Evolutionary conservation across 2,888 invertebrate species (phyloP), one percentile per base, ranked within the genome.

Genomic region (Diogma glabrata): DNA sequence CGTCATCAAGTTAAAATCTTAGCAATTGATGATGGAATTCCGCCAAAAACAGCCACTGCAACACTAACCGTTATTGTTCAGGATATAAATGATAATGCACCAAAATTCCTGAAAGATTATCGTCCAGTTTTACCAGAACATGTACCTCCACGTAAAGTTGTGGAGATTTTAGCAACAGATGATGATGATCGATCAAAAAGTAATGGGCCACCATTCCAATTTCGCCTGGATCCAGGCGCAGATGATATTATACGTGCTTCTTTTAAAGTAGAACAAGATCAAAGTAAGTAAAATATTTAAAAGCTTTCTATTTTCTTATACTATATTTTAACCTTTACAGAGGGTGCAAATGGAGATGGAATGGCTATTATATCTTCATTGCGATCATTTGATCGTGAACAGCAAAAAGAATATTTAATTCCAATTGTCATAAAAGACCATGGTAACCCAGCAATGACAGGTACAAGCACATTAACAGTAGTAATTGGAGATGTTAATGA

Each of bases 401-500:
- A 90, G 63, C 89, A 92, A 66, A 96, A 96, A 67, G 93, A 94
- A 70, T 94, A 94, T 67, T 79, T 92, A 60, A 90, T 99, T 62
- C 97, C 97, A 1, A 94, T 99, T 62, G 87, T 95, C 20, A 95
- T 99, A 65, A 93, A 90, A 70, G 99, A 99, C 74, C 89, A 91
- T 60, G 95, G 96, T 36, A 90, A 88, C 58, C 93, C 94, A n/a
- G 85, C 88, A 0, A 90, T 94, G 88, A 91, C 92, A 14, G 95
- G 94, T 56, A 95, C 95, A 9, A 92, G 92, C 64, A 95, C 94
- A 0, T 73, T 97, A 30, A 95, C 94, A 0, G 91, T 97, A 22
- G 90, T 95, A 48, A 96, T 99, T 60, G 96, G 96, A 19, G 97
- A 99, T 70, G 87, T 90, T 19, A 99, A 99, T 69, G 97, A 97